Evolutionary conservation across 2,113 vertebrate species (phyloP).

Genomic region (Sinocyclocheilus grahami): DNA sequence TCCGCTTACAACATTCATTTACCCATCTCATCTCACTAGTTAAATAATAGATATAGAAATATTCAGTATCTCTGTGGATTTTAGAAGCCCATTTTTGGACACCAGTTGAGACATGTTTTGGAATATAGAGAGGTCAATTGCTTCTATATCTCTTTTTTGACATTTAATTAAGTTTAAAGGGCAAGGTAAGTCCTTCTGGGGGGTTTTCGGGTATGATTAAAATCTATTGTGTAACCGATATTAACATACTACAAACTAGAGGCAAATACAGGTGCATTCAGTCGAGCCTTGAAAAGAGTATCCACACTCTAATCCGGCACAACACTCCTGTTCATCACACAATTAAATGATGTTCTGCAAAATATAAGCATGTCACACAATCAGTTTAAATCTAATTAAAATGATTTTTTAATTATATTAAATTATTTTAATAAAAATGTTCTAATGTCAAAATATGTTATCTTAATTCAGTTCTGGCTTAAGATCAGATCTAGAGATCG

Average conservation of each 20-base stretch:
- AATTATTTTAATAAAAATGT: background rate
- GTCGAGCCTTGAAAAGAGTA: background rate
- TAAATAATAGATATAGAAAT: background rate
- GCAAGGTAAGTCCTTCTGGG: background rate
- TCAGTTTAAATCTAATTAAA: background rate
- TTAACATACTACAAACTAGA: constrained; percentile 11
- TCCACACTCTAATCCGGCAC: background rate
- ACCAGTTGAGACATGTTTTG: constrained; percentile 24
- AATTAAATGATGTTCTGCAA: background rate
- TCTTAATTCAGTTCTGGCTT: background rate
- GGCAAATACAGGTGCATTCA: background rate
- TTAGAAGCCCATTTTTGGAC: constrained; percentile 14
- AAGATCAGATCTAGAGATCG: background rate
- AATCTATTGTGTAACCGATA: background rate
- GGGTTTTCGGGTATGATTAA: background rate
- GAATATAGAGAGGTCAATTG: background rate
- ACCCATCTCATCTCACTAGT: background rate
- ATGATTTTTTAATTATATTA: background rate
- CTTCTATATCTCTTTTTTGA: constrained; percentile 34
- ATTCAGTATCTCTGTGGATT: background rate
- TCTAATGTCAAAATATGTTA: background rate
- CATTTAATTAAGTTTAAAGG: constrained; percentile 35
- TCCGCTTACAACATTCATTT: background rate
- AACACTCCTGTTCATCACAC: background rate
- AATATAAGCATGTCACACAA: background rate